Conservation (phyloP, 2,797 vertebrate species). For the Sebastes ruberrimus region DNA sequence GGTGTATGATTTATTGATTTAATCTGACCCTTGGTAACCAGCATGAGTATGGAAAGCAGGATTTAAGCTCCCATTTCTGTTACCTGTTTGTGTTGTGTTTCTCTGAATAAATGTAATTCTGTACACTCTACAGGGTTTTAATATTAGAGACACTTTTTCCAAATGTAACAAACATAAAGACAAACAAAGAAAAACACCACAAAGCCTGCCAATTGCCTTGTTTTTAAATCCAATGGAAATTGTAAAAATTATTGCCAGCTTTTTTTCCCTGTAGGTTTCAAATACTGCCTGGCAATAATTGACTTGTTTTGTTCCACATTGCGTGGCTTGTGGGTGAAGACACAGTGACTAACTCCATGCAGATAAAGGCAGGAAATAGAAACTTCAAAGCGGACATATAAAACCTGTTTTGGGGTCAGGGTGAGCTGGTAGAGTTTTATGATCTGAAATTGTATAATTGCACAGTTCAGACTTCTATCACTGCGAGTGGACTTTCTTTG, state of each 20-base stretch:
- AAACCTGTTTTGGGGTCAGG: constrained; percentile 7
- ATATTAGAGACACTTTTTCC: not conserved
- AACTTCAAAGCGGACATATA: constrained; percentile 38
- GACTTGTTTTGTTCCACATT: constrained; percentile 56
- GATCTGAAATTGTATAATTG: constrained; percentile 43
- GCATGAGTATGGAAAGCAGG: not conserved
- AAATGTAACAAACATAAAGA: constrained; percentile 13
- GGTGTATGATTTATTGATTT: not conserved
- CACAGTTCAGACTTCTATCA: constrained; percentile 25
- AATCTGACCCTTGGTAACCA: not conserved
- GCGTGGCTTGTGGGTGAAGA: constrained; percentile 31
- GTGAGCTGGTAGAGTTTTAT: constrained; percentile 27
- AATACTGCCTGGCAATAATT: constrained; percentile 35
- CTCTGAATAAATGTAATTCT: not conserved
- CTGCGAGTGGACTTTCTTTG: constrained; percentile 31
- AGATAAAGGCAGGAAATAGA: constrained; percentile 56
- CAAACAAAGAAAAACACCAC: constrained; percentile 4
- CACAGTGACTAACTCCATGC: constrained; percentile 13
- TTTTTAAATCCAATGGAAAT: constrained; percentile 35
- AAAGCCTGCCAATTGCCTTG: not conserved
- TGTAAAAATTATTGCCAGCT: constrained; percentile 17
- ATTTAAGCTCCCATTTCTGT: not conserved
- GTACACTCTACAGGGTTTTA: not conserved
- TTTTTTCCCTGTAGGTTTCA: not conserved
- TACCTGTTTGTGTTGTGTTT: not conserved